Evolutionary conservation across 2,113 vertebrate species (phyloP), one percentile per base, ranked within the genome.

Genomic region (Dunckerocampus dactyliophorus): DNA sequence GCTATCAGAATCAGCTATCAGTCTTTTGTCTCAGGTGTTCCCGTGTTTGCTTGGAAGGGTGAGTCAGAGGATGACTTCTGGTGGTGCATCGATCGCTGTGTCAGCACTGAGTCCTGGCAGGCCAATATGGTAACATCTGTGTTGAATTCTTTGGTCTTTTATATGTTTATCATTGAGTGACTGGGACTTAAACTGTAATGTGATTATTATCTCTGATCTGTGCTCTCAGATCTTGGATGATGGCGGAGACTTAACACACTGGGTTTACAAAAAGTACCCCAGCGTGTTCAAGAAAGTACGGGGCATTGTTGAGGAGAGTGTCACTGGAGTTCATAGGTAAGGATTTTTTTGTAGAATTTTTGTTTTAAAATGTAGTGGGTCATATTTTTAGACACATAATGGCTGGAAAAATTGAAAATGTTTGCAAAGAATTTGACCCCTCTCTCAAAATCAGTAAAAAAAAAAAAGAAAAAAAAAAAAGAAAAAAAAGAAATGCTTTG

Each of bases 201-300:
- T 43, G 39, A 43, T 43, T 43, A 43, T 13, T 14, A 2, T 14
- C 13, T 69, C 8, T 47, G 24, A 22, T 21, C 47, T 24, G 16
- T 68, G 3, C 24, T 13, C 65, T 64, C 8, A 99, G 97, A 97
- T 99, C 83, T 89, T 99, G 88, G 97, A 99, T 58, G 97, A 99
- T 12, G 96, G 97, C 1, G 97, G 96, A 65, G 96, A 99, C 81
- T 89, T 99, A 85, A 99, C 97, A 76, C 97, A 99, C 58, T 99
- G 96, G 97, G 95, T 99, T 68, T 99, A 99, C 88, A 98, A 98
- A 89, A 98, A 98, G 82, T 97, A 98, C 66, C 97, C 95, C 76
- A 95, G 90, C 4, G 90, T 98, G 58, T 99, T 98, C 84, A 98
- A 97, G 91, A 98, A 98, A 86, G 93, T 95, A 71, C 91, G 93